Percentiles rank a stretch among this genome's conserved stretches.
Evolutionary conservation across 2,888 invertebrate species (phyloP).

Genomic region (Stratiomys singularior): DNA sequence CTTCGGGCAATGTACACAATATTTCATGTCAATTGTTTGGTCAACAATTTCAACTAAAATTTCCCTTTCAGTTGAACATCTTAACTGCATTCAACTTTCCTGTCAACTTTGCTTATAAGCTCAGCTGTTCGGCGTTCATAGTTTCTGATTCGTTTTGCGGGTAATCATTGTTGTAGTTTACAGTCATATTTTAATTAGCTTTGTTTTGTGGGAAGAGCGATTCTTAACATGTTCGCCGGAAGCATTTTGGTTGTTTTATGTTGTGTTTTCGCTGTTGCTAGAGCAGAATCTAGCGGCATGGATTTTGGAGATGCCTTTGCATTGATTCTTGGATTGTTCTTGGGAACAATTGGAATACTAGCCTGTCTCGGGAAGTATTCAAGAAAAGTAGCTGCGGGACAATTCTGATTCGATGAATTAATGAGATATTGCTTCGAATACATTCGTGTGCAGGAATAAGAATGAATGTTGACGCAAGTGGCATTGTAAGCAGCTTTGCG

Average conservation of each 20-base stretch:
- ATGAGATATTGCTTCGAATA: too few species aligned
- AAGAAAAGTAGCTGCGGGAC: conserved; percentile 67
- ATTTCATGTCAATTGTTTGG: background rate
- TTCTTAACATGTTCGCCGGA: conserved; percentile 39
- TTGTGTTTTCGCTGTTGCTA: conserved; percentile 30
- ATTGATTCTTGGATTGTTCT: conserved; percentile 71
- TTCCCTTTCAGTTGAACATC: too few species aligned
- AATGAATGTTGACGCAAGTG: too few species aligned
- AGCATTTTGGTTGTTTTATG: conserved; percentile 27
- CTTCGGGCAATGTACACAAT: too few species aligned
- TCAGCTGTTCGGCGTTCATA: too few species aligned
- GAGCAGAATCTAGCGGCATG: conserved; percentile 64
- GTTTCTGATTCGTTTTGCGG: background rate
- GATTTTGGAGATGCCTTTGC: conserved; percentile 77
- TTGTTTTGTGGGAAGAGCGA: background rate
- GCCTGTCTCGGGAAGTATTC: conserved; percentile 78
- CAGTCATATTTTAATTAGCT: background rate
- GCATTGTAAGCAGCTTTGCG: too few species aligned
- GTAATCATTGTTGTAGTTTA: background rate
- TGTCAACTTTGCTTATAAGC: too few species aligned
- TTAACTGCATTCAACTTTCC: too few species aligned
- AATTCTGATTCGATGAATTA: conserved; percentile 47
- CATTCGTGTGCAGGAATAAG: too few species aligned
- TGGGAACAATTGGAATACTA: conserved; percentile 71
- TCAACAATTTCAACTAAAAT: background rate